Evolutionary conservation across 2,888 invertebrate genomes (phyloP), one percentile per base, ranked within the genome.

Genomic region (Fissipunctia ypsillon): DNA sequence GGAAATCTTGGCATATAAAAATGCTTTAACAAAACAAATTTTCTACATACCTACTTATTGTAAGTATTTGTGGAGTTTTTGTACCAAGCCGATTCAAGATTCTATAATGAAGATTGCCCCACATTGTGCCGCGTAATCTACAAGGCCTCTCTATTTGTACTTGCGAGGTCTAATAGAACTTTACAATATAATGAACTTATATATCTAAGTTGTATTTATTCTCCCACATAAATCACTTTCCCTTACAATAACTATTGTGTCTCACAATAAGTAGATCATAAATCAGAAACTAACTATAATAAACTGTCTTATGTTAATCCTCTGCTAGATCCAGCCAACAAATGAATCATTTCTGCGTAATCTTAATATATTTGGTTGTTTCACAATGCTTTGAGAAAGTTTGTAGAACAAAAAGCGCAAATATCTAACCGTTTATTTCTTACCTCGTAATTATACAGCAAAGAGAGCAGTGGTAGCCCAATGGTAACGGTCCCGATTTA

Each of bases 251-350:
- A 38, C 63, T 16, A 41, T 56, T 75, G 38, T 79, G 16, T n/a
- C 74, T 22, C 22, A 66, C 63, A 78, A 64, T 68, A 75, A 57
- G 57, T 25, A 78, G 54, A 71, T 60, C 59, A 61, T 73, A 76
- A 73, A 83, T 73, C 75, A 64, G 28, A 59, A 63, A 60, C 76
- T 78, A 63, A 60, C 76, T 78, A 73, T 73, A 64, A 28, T 74
- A 68, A 68, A 59, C 52, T 54, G 38, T 45, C 57, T 22, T 54
- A 74, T 59, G 64, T 59, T 54, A 68, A 73, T 74, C 52, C 48
- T 68, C 68, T 45, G 14, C 43, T 65, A 45, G 31, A 68, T 60
- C 19, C 41, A 35, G 48, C 28, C 56, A 61, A 48, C 66, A 73
- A 73, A 65, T 80, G 74, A 68, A 73, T 79, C 59, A 61, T 80